Evolutionary conservation across 2,113 vertebrate genomes (phyloP).

Genomic region (Equus quagga): DNA sequence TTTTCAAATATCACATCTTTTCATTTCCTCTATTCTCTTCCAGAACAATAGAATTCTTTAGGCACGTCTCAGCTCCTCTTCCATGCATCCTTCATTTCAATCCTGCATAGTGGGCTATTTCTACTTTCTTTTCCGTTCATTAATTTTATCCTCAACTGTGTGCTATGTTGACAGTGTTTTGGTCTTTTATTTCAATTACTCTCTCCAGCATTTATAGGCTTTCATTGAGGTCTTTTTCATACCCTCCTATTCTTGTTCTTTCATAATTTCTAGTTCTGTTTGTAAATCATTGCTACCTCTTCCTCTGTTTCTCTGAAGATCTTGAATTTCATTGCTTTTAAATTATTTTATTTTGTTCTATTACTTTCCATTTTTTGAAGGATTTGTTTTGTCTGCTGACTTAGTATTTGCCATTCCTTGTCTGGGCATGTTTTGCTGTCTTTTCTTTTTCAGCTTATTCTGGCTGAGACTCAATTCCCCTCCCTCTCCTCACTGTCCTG

Average conservation of each 20-base stretch:
- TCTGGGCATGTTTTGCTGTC: neutral
- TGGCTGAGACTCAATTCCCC: neutral
- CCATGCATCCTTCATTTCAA: neutral
- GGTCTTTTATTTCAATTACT: neutral
- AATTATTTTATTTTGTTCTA: neutral
- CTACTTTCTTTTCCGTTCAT: neutral
- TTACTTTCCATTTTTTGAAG: neutral
- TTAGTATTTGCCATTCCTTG: neutral
- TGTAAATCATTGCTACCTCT: neutral
- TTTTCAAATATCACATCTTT: conserved; percentile 13
- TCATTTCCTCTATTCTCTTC: neutral
- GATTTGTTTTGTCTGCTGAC: neutral
- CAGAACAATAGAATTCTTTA: neutral
- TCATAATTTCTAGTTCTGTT: neutral
- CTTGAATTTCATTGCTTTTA: neutral
- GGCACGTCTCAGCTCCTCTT: neutral
- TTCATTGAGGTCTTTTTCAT: neutral
- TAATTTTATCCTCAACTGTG: neutral
- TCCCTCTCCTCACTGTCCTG: neutral
- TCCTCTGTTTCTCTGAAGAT: neutral
- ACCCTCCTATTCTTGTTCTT: neutral
- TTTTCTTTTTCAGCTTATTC: neutral
- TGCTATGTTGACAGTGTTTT: neutral
- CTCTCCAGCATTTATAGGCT: neutral
- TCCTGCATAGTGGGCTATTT: neutral